A percentile compares a stretch with the other conserved stretches of the same genome.
phyloP scores from a whole-genome alignment of 2,113 vertebrate genomes.

The Atrichornis clamosus region DNA sequence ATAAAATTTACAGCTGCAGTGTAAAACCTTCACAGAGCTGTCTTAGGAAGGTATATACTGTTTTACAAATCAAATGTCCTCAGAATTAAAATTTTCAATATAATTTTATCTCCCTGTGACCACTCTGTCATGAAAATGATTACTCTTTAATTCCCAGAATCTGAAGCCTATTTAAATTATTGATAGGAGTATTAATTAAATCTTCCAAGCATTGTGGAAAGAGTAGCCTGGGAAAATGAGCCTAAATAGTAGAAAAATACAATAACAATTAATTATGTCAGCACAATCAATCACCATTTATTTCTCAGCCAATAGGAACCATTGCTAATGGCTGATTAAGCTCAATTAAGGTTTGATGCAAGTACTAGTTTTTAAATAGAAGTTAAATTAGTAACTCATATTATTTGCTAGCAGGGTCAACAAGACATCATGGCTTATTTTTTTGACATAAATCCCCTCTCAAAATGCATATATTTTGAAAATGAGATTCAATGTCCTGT shows the following conservation, averaged over 20 bases:
- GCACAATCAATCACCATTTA: neutral
- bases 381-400: conserved; percentile 7
- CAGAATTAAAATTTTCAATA: neutral
- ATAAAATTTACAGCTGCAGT: neutral
- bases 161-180: neutral
- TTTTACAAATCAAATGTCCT: neutral
- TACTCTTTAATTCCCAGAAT: neutral
- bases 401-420: neutral
- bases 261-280: neutral
- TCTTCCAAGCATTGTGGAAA: neutral
- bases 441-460: neutral
- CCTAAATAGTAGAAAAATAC: conserved; percentile 8
- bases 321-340: conserved; percentile 4
- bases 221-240: neutral
- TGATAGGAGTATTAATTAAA: conserved; percentile 2
- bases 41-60: neutral
- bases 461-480: neutral
- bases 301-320: conserved; percentile 23
- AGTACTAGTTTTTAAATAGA: neutral
- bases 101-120: neutral
- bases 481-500: neutral
- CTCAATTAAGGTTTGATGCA: conserved; percentile 23
- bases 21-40: neutral
- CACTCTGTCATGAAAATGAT: neutral
- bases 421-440: neutral